These are phyloP conservation scores for Zoanthus gigantus DNA, from an alignment of 92 coral and sea anemone species.

Conservation along the genomic window DNA sequence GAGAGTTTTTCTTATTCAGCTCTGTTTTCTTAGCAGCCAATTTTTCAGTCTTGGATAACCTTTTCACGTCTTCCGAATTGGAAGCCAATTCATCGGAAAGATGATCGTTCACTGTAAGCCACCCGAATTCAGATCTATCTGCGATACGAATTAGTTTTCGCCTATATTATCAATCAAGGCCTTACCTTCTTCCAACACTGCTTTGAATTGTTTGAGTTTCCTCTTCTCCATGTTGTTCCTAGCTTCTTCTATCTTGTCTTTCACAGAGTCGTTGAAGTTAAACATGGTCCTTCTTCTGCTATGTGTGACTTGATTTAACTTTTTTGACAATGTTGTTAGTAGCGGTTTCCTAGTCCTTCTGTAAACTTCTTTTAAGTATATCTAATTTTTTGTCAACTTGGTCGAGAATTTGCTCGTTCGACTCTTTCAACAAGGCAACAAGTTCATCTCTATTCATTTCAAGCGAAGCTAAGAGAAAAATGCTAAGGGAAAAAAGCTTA, in stretches of 20 bases:
- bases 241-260: not conserved
- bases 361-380: too few relatives aligned
- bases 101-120: slow-evolving; percentile 9
- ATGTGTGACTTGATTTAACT: not conserved
- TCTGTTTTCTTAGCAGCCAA: not conserved
- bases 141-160: slow-evolving; percentile 18
- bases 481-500: not conserved
- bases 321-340: too few relatives aligned
- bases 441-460: slow-evolving; percentile 29
- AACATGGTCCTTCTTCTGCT: slow-evolving; percentile 26
- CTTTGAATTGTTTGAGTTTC: not conserved
- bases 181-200: slow-evolving; percentile 12
- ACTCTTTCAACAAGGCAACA: not conserved
- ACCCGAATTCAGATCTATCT: not conserved
- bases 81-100: slow-evolving; percentile 8
- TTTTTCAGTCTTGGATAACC: not conserved
- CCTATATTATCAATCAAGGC: not conserved
- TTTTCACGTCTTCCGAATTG: slow-evolving; percentile 4
- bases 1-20: not conserved
- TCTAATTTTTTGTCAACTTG: too few relatives aligned
- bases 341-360: too few relatives aligned
- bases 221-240: not conserved
- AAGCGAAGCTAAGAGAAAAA: slow-evolving; percentile 18
- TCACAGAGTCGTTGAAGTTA: slow-evolving; percentile 4
- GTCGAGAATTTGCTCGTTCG: too few relatives aligned